Conservation (phyloP, 1,140 invertebrate species). For the Zaprionus kolodkinae region DNA sequence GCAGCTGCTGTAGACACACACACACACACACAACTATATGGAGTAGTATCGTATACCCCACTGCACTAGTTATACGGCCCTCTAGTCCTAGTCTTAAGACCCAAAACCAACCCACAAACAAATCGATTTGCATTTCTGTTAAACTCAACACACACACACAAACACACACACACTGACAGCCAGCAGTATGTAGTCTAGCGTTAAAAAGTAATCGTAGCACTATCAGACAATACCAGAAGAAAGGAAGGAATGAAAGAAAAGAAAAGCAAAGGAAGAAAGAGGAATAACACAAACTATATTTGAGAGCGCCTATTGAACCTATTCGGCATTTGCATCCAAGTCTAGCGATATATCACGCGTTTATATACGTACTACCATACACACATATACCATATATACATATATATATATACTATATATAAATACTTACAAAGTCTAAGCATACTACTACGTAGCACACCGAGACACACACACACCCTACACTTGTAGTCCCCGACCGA, state of each 20-base stretch:
- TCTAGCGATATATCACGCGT: constrained; percentile 36
- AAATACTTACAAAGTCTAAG: constrained; percentile 59
- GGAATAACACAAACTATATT: constrained; percentile 44
- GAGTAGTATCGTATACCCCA: constrained; percentile 24
- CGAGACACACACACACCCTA: constrained; percentile 5
- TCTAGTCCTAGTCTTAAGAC: constrained; percentile 50
- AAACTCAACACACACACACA: not conserved
- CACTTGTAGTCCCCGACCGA: not conserved
- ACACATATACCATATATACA: constrained; percentile 12
- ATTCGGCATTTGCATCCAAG: constrained; percentile 17
- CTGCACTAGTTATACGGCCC: constrained; percentile 66
- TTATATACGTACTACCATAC: constrained; percentile 9
- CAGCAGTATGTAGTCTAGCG: constrained; percentile 61
- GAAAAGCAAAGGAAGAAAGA: constrained; percentile 34
- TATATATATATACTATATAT: constrained; percentile 42
- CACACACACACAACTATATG: constrained; percentile 44
- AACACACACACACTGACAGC: not conserved
- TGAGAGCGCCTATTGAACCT: constrained; percentile 30
- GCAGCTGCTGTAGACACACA: constrained; percentile 89
- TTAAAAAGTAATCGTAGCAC: constrained; percentile 69
- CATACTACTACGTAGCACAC: constrained; percentile 56
- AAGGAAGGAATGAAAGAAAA: constrained; percentile 1
- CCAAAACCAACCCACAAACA: not conserved
- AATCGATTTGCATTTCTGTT: constrained; percentile 6
- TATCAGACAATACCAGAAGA: constrained; percentile 76